Percentiles rank a stretch among this genome's conserved stretches.
Evolutionary conservation across 2,113 vertebrate species (phyloP).

Genomic region (Malurus cyaneus): DNA sequence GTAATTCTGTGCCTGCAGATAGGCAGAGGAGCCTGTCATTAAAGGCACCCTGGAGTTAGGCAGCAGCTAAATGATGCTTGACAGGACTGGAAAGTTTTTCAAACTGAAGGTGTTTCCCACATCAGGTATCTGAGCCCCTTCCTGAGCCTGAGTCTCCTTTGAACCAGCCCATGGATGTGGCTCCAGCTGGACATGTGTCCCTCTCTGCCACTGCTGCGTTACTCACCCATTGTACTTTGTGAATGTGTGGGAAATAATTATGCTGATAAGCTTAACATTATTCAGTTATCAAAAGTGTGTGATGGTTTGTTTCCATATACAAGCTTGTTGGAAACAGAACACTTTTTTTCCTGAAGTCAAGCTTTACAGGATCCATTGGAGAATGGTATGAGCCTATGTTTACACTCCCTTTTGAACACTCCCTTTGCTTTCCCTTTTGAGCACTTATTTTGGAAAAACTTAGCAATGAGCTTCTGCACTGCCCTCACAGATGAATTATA

Average conservation of each 20-base stretch:
- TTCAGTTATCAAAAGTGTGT: neutral
- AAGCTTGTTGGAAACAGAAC: neutral
- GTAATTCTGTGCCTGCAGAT: neutral
- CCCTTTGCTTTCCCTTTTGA: neutral
- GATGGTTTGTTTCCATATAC: constrained; percentile 22
- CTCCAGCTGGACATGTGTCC: neutral
- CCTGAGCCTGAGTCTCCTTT: neutral
- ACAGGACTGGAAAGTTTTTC: neutral
- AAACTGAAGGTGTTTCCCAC: neutral
- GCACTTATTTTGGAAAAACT: neutral
- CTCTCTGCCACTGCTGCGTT: neutral
- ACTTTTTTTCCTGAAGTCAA: neutral
- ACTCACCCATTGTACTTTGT: neutral
- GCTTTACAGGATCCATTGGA: neutral
- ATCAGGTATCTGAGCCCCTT: neutral
- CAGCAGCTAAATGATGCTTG: neutral
- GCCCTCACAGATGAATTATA: neutral
- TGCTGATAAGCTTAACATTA: neutral
- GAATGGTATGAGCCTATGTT: neutral
- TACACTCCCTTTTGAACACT: neutral
- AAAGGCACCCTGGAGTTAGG: neutral
- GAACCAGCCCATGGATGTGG: neutral
- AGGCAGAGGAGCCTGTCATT: rapidly evolving
- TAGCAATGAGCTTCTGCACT: neutral
- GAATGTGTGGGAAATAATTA: constrained; percentile 3